phyloP scores from a whole-genome alignment of 2,113 vertebrate species.

The Upupa epops region DNA sequence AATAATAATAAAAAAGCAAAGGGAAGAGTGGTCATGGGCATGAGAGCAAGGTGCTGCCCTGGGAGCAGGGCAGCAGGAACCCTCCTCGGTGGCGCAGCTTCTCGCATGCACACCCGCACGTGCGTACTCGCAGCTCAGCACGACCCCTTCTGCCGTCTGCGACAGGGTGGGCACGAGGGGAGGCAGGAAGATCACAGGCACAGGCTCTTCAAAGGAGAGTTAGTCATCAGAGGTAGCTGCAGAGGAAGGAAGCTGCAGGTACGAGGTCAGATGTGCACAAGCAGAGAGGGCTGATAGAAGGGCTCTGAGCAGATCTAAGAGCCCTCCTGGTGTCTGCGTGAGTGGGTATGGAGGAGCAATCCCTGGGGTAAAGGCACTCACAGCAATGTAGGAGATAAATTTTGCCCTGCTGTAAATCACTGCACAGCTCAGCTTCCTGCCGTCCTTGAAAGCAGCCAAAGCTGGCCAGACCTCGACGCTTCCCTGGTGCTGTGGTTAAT shows the following conservation, averaged over 20 bases:
- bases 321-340: rapidly evolving
- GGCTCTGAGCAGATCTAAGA: conserved; percentile 8
- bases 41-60: neutral
- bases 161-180: neutral
- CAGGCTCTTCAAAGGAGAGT: conserved; percentile 24
- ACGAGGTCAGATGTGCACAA: conserved; percentile 31
- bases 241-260: conserved; percentile 61
- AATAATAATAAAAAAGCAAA: neutral
- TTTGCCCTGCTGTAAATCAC: neutral
- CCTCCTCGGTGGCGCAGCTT: neutral
- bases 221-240: conserved; percentile 17
- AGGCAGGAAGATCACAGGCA: conserved; percentile 51
- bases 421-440: neutral
- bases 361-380: neutral
- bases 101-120: conserved; percentile 4
- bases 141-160: neutral
- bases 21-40: neutral
- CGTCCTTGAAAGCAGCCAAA: neutral
- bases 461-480: neutral
- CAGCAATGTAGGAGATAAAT: neutral
- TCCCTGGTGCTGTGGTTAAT: neutral
- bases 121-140: neutral
- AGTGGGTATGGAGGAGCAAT: neutral
- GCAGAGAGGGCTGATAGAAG: neutral
- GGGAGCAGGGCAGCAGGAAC: neutral